Base-by-base conservation (phyloP, 1,140 invertebrate genomes). In the Drosophila watanabei region DNA sequence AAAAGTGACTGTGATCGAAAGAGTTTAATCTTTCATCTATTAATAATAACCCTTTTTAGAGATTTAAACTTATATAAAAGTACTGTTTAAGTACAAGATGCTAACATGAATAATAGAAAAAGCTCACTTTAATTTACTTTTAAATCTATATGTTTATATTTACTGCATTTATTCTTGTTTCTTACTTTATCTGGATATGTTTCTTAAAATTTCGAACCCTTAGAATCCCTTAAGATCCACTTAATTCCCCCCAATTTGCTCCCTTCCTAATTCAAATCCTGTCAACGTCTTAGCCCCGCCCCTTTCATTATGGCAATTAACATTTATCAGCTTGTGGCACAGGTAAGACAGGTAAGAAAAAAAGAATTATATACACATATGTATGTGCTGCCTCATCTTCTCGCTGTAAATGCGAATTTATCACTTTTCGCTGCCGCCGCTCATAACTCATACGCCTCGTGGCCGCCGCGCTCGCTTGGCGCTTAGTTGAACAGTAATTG, bases 391-490 rank as follows among this genome's bases (percentile, higher is more conserved):
- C 52, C 56, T 14, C 68, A 49, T 60, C 57, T 56, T 43, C 48
- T 32, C 41, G 59, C 45, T 62, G 76, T 43, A 54, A 51, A 48
- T 56, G 72, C 57, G 24, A 84, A 85, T 85, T 85, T 85, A 85
- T 86, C 82, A 48, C 70, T 37, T 77, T 43, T 58, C 30, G 72
- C 54, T 49, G 75, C 75, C 61, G 77, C 69, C 69, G 57, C 84
- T 84, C 85, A 88, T 88, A 88, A 89, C 85, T 88, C 85, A 88
- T 80, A 79, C 85, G 81, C 81, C 85, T 63, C 72, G 85, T 81
- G 63, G 68, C 39, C 64, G 48, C 62, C 68, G 28, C 64, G 20
- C 28, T 20, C 33, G 61, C 80, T 87, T 87, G 85, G 85, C 85
- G 85, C 85, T 71, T 84, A 79, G 85, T 85, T 88, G 51, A 68